Conservation (phyloP, 1,140 invertebrate species). For the Tetramorium simillimum region DNA sequence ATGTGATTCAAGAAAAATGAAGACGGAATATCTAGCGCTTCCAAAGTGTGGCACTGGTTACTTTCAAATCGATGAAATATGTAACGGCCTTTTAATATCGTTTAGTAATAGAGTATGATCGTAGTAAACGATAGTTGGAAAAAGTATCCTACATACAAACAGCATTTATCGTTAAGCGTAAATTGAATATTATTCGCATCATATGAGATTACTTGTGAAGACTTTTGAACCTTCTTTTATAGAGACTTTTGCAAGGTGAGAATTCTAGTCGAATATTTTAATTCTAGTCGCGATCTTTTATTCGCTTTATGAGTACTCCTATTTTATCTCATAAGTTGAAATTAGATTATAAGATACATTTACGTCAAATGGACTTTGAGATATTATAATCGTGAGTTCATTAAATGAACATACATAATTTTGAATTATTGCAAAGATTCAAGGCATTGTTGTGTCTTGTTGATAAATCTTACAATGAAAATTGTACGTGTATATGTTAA, state of each 20-base stretch:
- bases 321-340: constrained; percentile 54
- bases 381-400: constrained; percentile 49
- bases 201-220: constrained; percentile 16
- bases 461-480: constrained; percentile 34
- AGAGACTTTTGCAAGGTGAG: constrained; percentile 64
- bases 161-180: constrained; percentile 63
- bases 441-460: constrained; percentile 56
- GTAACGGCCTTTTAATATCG: constrained; percentile 78
- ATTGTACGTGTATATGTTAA: constrained; percentile 21
- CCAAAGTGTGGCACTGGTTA: constrained; percentile 73
- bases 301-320: constrained; percentile 62
- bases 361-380: constrained; percentile 57
- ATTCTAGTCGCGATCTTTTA: constrained; percentile 80
- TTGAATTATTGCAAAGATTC: constrained; percentile 62
- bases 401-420: constrained; percentile 58
- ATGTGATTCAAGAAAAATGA: constrained; percentile 18
- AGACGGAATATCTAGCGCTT: constrained; percentile 68
- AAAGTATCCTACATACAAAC: constrained; percentile 75
- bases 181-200: constrained; percentile 35
- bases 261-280: constrained; percentile 79
- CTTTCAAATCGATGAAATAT: constrained; percentile 76
- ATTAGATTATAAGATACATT: constrained; percentile 61
- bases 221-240: constrained; percentile 54
- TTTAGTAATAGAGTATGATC: constrained; percentile 68
- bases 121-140: constrained; percentile 73